phyloP scores from a whole-genome alignment of 2,888 invertebrate species.

The Neelides folsomi region DNA sequence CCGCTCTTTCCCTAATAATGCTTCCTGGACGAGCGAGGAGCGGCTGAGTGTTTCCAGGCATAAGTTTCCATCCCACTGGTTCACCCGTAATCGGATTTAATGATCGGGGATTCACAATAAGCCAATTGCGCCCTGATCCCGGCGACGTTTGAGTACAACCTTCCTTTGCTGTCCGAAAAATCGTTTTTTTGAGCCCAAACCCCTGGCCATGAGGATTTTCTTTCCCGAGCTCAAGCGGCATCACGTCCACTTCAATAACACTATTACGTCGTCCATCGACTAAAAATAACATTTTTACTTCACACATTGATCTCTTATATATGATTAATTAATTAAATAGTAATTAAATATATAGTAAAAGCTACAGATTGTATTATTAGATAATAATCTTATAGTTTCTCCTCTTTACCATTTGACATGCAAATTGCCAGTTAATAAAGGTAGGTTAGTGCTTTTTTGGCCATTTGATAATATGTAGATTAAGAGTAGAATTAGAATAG shows the following conservation, averaged over 20 bases:
- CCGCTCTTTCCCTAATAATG: constrained; percentile 20
- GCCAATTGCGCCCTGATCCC: constrained; percentile 18
- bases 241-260: constrained; percentile 17
- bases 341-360: too few relatives aligned
- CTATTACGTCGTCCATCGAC: constrained; percentile 22
- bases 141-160: constrained; percentile 14
- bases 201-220: constrained; percentile 26
- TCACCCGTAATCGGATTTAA: constrained; percentile 21
- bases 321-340: too few relatives aligned
- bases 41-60: constrained; percentile 9
- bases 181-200: constrained; percentile 17
- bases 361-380: too few relatives aligned
- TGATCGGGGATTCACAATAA: constrained; percentile 18
- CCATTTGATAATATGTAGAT: too few relatives aligned
- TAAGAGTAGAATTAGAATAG: too few relatives aligned
- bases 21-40: constrained; percentile 17
- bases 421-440: too few relatives aligned
- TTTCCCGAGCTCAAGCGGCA: constrained; percentile 12
- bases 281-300: too few relatives aligned
- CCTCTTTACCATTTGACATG: too few relatives aligned
- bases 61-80: constrained; percentile 26
- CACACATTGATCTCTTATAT: too few relatives aligned
- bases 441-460: too few relatives aligned
- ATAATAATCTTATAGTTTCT: too few relatives aligned
- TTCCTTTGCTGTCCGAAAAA: constrained; percentile 8